These are phyloP conservation scores for Nemoura dubitans DNA, from an alignment of 2,888 invertebrate genomes.

Conservation along the genomic window DNA sequence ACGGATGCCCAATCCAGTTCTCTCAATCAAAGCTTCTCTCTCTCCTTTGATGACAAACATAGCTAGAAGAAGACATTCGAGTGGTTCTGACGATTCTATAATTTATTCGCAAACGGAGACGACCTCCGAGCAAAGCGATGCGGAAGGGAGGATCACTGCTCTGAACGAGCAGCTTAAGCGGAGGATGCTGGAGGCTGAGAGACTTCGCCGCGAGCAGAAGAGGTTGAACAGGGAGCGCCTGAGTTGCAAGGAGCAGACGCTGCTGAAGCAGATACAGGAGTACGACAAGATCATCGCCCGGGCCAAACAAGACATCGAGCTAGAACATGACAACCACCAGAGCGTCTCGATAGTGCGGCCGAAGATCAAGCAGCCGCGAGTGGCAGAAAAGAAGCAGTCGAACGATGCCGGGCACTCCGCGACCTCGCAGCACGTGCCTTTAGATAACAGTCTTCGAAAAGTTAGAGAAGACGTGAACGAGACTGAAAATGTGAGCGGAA, in stretches of 20 bases:
- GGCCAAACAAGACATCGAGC: conserved; percentile 57
- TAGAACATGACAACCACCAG: conserved; percentile 53
- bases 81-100: conserved; percentile 56
- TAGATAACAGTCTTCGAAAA: neutral
- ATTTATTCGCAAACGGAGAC: conserved; percentile 58
- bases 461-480: neutral
- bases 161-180: conserved; percentile 62
- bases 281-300: conserved; percentile 40
- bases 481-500: conserved; percentile 1
- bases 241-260: conserved; percentile 62
- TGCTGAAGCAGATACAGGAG: conserved; percentile 63
- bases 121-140: conserved; percentile 63
- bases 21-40: conserved; percentile 53
- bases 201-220: conserved; percentile 61
- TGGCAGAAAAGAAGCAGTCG: conserved; percentile 48
- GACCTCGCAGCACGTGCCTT: neutral
- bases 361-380: conserved; percentile 60
- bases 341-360: conserved; percentile 57
- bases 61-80: conserved; percentile 54
- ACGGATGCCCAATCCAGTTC: conserved; percentile 43
- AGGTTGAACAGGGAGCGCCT: conserved; percentile 60
- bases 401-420: neutral
- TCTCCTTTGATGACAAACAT: conserved; percentile 51
- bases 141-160: conserved; percentile 62
- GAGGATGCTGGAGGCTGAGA: conserved; percentile 61